phyloP scores from a whole-genome alignment of 2,888 invertebrate species.

The Mesorhabditis sp. region DNA sequence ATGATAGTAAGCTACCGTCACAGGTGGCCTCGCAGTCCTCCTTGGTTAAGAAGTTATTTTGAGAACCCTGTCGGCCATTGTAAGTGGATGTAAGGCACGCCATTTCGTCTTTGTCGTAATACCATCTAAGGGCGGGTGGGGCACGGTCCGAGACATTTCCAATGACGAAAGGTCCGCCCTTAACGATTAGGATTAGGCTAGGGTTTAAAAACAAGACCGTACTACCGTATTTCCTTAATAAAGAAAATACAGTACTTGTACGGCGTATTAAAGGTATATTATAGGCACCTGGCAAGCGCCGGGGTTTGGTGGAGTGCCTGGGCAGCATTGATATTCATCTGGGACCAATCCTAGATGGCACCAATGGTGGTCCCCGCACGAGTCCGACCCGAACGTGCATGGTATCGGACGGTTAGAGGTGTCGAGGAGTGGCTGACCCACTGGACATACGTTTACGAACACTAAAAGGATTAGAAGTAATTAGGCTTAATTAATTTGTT shows the following conservation, averaged over 20 bases:
- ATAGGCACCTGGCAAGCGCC: slow-evolving; percentile 38
- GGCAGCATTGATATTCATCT: slow-evolving; percentile 51
- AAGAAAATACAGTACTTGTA: not conserved
- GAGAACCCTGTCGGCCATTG: slow-evolving; percentile 50
- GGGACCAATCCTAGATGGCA: slow-evolving; percentile 50
- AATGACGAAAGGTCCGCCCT: slow-evolving; percentile 26
- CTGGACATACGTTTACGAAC: slow-evolving; percentile 51
- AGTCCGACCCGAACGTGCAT: slow-evolving; percentile 47
- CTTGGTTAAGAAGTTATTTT: slow-evolving; percentile 53
- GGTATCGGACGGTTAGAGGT: slow-evolving; percentile 35
- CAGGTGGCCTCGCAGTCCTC: slow-evolving; percentile 53
- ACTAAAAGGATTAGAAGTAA: slow-evolving; percentile 29
- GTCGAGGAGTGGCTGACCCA: slow-evolving; percentile 44
- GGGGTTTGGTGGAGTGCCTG: slow-evolving; percentile 42
- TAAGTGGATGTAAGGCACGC: slow-evolving; percentile 46
- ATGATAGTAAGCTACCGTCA: slow-evolving; percentile 29
- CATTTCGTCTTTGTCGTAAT: slow-evolving; percentile 39
- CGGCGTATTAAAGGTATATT: not conserved
- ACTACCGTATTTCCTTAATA: not conserved
- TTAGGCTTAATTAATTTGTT: too few species aligned
- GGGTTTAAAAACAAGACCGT: too few species aligned
- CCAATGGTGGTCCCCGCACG: slow-evolving; percentile 47
- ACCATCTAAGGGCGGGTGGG: slow-evolving; percentile 41
- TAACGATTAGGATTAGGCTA: not conserved
- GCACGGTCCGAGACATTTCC: slow-evolving; percentile 37